phyloP scores from a whole-genome alignment of 64 coral and sea anemone species.

The Montipora cactus region DNA sequence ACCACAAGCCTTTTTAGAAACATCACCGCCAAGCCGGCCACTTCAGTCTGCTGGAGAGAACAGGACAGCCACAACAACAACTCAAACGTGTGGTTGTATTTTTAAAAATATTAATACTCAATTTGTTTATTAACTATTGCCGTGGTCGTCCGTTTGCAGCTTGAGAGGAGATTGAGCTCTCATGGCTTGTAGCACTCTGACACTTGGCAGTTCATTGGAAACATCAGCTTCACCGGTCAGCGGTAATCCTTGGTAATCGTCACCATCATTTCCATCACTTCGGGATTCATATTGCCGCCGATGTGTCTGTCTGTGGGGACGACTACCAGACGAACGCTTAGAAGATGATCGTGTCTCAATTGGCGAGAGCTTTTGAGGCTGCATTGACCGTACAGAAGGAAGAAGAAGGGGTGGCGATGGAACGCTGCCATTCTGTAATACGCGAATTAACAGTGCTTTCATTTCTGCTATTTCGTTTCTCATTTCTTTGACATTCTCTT shows the following conservation, averaged over 20 bases:
- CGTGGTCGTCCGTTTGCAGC: background rate
- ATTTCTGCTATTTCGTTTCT: slow-evolving; percentile 78
- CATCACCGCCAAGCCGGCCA: no score
- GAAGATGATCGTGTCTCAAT: slow-evolving; percentile 22
- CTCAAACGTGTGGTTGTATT: no score
- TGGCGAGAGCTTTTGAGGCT: background rate
- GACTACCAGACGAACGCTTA: slow-evolving; percentile 13
- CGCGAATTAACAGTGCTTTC: slow-evolving; percentile 69
- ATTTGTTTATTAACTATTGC: background rate
- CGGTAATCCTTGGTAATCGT: slow-evolving; percentile 68
- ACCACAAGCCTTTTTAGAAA: no score
- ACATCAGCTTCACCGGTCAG: slow-evolving; percentile 15
- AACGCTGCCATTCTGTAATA: slow-evolving; percentile 21
- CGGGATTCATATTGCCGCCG: slow-evolving; percentile 30
- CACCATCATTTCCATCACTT: slow-evolving; percentile 67
- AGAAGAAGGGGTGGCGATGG: background rate
- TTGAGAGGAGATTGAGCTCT: slow-evolving; percentile 12
- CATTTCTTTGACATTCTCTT: slow-evolving; percentile 73
- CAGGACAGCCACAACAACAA: no score
- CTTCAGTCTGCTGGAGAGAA: no score
- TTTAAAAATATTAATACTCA: no score
- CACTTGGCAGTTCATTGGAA: slow-evolving; percentile 44
- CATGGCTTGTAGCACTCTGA: slow-evolving; percentile 34
- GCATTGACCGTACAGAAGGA: slow-evolving; percentile 44
- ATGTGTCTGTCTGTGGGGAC: slow-evolving; percentile 70